Conservation (phyloP, 2,113 vertebrate genomes). For the Pungitius pungitius region DNA sequence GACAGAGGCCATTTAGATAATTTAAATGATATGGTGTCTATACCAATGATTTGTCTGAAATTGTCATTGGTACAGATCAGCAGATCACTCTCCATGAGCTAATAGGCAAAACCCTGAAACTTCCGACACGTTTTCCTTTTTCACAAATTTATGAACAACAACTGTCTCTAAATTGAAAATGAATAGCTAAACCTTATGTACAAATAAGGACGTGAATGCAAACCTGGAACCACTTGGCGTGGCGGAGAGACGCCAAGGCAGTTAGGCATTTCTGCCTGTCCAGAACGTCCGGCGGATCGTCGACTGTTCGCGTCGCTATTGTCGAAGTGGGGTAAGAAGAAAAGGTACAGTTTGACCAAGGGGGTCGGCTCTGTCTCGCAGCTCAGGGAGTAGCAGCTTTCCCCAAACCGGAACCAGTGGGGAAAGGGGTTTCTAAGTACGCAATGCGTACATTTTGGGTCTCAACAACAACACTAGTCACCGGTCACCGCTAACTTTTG, state of each 20-base stretch:
- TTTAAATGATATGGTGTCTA: conserved; percentile 46
- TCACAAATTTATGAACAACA: conserved; percentile 12
- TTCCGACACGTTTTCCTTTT: conserved; percentile 13
- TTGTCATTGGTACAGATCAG: conserved; percentile 44
- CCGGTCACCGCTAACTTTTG: conserved; percentile 13
- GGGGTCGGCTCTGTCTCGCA: conserved; percentile 95
- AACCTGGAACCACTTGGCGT: conserved; percentile 99
- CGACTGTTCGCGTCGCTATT: conserved; percentile 97
- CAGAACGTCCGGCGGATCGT: conserved; percentile 98
- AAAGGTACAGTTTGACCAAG: conserved; percentile 99
- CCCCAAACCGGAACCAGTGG: conserved; percentile 76
- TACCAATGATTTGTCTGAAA: conserved; percentile 50
- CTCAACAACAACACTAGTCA: conserved; percentile 32
- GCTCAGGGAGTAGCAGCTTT: conserved; percentile 90
- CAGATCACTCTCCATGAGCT: conserved; percentile 11
- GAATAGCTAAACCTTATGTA: conserved; percentile 74
- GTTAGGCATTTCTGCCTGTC: conserved; percentile 99
- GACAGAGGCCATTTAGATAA: conserved; percentile 10
- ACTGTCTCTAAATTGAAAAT: conserved; percentile 41
- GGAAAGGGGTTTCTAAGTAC: conserved; percentile 69
- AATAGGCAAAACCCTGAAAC: background rate
- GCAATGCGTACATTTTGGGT: conserved; percentile 50
- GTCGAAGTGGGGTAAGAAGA: conserved; percentile 98
- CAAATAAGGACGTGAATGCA: conserved; percentile 98
- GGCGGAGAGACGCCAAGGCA: conserved; percentile 99